Conservation (phyloP, 2,113 vertebrate genomes). For the Nestor notabilis region DNA sequence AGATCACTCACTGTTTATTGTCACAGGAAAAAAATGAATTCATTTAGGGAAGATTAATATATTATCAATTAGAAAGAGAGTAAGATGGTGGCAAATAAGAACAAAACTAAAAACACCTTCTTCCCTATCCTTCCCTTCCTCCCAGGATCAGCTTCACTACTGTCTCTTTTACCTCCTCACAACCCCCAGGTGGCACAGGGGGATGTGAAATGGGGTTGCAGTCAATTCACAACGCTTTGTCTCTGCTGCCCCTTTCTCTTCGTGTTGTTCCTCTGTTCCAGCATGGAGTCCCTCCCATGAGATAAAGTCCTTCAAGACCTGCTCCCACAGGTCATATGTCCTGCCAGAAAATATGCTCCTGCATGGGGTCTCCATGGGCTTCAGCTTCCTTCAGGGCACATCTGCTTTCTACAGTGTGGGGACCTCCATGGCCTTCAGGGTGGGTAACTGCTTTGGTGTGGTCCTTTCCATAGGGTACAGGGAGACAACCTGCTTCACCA, state of each 20-base stretch:
- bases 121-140: not conserved
- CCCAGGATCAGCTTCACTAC: not conserved
- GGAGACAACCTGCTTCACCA: not conserved
- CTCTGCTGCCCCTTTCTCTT: not conserved
- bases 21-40: fast-evolving
- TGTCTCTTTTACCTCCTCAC: not conserved
- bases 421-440: not conserved
- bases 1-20: not conserved
- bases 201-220: not conserved
- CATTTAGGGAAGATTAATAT: not conserved
- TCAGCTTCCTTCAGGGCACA: not conserved
- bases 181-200: fast-evolving
- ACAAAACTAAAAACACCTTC: not conserved
- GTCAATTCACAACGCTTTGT: not conserved
- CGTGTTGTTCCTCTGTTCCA: not conserved
- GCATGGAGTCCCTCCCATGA: not conserved
- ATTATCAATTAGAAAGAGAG: not conserved
- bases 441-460: not conserved
- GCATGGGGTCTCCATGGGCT: fast-evolving
- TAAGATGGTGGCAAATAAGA: not conserved
- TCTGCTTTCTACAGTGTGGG: fast-evolving
- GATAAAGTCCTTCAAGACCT: not conserved
- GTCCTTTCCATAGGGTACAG: not conserved
- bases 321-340: not conserved
- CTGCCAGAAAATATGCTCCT: not conserved